A percentile compares a stretch with the other conserved stretches of the same genome.
phyloP scores from a whole-genome alignment of 2,113 vertebrate genomes.

The Castor canadensis region DNA sequence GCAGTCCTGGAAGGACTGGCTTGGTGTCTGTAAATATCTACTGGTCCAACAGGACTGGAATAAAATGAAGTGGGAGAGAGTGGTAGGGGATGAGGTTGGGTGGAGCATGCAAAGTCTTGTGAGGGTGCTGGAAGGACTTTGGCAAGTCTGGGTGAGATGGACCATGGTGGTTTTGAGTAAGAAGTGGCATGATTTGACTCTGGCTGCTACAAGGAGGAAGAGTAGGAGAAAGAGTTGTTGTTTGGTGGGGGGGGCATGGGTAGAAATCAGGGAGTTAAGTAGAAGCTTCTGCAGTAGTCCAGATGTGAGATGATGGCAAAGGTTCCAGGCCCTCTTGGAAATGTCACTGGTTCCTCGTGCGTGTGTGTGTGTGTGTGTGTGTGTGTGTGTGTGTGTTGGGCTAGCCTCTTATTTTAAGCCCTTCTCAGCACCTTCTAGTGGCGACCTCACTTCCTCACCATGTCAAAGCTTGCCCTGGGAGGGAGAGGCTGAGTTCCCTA shows the following conservation, averaged over 20 bases:
- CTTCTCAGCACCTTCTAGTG: not conserved
- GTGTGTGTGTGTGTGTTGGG: accelerated
- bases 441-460: not conserved
- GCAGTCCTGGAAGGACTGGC: not conserved
- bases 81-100: accelerated
- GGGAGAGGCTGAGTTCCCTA: not conserved
- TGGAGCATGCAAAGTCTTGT: accelerated
- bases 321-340: not conserved
- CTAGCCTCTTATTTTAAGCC: not conserved
- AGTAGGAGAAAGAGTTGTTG: no score
- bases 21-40: no score
- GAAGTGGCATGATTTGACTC: not conserved
- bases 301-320: not conserved
- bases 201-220: not conserved
- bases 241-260: accelerated
- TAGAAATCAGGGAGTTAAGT: accelerated
- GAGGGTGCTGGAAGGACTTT: not conserved
- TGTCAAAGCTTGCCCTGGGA: not conserved
- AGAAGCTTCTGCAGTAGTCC: not conserved
- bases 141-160: not conserved
- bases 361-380: not conserved
- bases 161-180: accelerated
- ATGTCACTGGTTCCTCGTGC: not conserved
- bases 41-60: not conserved
- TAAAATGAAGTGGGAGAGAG: not conserved